phyloP scores from a whole-genome alignment of 1,140 invertebrate species.

The Acarapis woodi region DNA sequence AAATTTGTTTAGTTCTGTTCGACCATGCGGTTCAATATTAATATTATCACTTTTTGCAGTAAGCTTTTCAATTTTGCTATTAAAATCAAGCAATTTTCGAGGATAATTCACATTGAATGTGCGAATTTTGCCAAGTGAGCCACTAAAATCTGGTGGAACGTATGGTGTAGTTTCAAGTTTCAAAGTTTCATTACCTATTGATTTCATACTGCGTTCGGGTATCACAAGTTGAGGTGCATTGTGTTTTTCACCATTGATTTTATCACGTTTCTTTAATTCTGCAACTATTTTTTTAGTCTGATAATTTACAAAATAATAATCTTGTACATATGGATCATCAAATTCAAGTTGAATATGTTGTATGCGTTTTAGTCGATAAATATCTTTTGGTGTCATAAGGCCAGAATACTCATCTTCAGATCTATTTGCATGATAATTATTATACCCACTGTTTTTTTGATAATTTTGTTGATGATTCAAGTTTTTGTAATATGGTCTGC shows the following conservation, averaged over 20 bases:
- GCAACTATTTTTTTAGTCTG: conserved; percentile 3
- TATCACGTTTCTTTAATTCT: conserved; percentile 2
- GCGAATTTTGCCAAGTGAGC: conserved; percentile 55
- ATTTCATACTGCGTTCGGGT: conserved; percentile 12
- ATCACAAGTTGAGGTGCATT: conserved; percentile 15
- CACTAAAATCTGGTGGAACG: conserved; percentile 42
- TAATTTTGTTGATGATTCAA: too few species aligned
- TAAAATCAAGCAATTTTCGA: conserved; percentile 61
- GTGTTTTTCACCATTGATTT: conserved; percentile 3
- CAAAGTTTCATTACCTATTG: neutral
- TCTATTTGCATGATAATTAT: too few species aligned
- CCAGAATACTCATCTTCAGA: conserved; percentile 54
- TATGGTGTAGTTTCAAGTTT: conserved; percentile 1
- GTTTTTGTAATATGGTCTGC: too few species aligned
- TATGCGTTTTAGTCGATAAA: conserved; percentile 74
- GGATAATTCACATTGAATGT: conserved; percentile 39
- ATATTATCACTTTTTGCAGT: conserved; percentile 14
- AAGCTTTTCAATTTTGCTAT: conserved; percentile 19
- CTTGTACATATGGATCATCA: conserved; percentile 22
- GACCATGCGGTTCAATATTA: conserved; percentile 4
- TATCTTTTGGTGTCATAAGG: conserved; percentile 62
- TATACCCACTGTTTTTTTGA: too few species aligned
- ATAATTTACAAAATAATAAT: conserved; percentile 19
- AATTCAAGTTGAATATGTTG: conserved; percentile 45
- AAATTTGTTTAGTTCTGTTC: conserved; percentile 16